Conservation (phyloP, 1,140 invertebrate species). For the Heliconius himera region DNA sequence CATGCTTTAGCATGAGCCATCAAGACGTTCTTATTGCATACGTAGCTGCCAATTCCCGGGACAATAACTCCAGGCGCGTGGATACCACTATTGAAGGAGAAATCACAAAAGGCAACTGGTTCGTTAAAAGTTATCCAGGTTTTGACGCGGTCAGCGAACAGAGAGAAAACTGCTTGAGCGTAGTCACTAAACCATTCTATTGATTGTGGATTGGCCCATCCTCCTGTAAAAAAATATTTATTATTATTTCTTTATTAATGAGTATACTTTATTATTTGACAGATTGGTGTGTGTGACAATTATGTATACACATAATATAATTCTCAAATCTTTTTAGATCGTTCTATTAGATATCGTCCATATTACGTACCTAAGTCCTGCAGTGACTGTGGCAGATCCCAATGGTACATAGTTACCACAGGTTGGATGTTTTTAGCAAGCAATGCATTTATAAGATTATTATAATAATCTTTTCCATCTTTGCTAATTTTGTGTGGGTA, state of each 20-base stretch:
- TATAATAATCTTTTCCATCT: constrained; percentile 59
- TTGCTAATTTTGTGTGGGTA: constrained; percentile 47
- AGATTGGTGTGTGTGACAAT: no score
- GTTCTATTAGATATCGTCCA: no score
- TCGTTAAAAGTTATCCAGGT: constrained; percentile 87
- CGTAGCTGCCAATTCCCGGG: background rate
- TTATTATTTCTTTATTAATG: no score
- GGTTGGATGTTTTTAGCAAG: constrained; percentile 81
- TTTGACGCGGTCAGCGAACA: constrained; percentile 83
- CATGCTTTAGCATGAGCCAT: constrained; percentile 83
- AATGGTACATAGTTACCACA: constrained; percentile 62
- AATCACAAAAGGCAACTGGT: constrained; percentile 81
- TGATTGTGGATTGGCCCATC: constrained; percentile 4
- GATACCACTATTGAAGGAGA: constrained; percentile 73
- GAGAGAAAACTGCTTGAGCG: background rate
- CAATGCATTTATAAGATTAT: constrained; percentile 82
- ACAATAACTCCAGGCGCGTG: background rate
- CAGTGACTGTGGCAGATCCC: constrained; percentile 19
- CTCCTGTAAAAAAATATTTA: background rate
- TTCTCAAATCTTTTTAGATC: no score
- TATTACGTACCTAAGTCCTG: constrained; percentile 23
- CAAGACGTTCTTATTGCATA: background rate
- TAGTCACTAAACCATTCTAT: constrained; percentile 5
- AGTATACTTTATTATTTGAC: no score
- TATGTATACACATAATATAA: no score